A percentile compares a stretch with the other conserved stretches of the same genome.
Conservation (phyloP, 2,888 invertebrate species). For the Octonoba sinensis region DNA sequence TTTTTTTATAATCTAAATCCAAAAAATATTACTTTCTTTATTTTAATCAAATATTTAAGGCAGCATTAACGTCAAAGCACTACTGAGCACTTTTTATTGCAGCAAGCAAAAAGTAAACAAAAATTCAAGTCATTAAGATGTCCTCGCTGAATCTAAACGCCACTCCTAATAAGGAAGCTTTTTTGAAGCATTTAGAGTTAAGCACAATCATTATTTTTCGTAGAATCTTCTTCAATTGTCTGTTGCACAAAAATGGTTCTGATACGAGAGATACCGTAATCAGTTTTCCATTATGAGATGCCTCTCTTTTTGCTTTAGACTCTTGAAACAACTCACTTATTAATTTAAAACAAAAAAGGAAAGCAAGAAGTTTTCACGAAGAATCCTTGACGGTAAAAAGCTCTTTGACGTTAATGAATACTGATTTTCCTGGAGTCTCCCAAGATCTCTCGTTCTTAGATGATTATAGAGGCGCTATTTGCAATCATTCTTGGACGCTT, state of each 20-base stretch:
- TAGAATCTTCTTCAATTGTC: conserved; percentile 27
- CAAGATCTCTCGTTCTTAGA: conserved; percentile 30
- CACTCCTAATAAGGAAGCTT: conserved; percentile 55
- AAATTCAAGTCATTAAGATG: conserved; percentile 52
- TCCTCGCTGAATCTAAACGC: conserved; percentile 25
- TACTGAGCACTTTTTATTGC: too few relatives aligned
- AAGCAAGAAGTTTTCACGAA: conserved; percentile 29
- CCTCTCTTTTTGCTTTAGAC: conserved; percentile 4
- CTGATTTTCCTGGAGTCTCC: conserved; percentile 37
- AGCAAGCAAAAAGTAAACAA: conserved; percentile 14
- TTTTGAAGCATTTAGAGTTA: conserved; percentile 49
- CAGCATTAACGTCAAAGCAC: too few relatives aligned
- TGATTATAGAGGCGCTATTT: conserved; percentile 31
- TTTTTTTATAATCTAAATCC: too few relatives aligned
- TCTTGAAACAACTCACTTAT: conserved; percentile 43
- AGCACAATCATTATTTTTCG: conserved; percentile 52
- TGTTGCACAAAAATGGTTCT: conserved; percentile 29
- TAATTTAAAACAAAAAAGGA: conserved; percentile 55
- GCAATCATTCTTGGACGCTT: conserved; percentile 23
- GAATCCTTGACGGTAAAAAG: conserved; percentile 34
- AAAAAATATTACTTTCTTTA: too few relatives aligned
- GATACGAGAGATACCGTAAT: conserved; percentile 36
- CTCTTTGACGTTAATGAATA: conserved; percentile 56
- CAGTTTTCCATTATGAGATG: conserved; percentile 55
- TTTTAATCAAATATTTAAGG: too few relatives aligned